These are phyloP conservation scores for Spea multiplicata DNA, from an alignment of 2,113 vertebrate species.

Conservation along the genomic window DNA sequence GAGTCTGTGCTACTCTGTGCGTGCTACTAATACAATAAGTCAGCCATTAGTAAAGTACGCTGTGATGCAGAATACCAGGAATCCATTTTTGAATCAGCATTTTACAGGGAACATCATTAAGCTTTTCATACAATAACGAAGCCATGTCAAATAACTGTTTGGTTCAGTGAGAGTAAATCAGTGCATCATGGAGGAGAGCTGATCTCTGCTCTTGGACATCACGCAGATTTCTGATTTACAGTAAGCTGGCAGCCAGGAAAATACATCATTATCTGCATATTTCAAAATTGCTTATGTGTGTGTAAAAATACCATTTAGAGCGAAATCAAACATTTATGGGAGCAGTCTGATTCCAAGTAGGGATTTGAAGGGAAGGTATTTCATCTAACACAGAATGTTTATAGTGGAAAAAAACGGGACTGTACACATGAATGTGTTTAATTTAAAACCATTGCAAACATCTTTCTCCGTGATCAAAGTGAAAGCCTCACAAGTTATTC, in stretches of 20 bases:
- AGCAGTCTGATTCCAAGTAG: constrained; percentile 53
- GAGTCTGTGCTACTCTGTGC: no score
- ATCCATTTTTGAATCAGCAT: no score
- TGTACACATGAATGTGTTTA: constrained; percentile 48
- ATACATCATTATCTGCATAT: constrained; percentile 56
- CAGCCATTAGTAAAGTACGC: no score
- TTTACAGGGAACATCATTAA: neutral
- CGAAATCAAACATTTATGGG: constrained; percentile 55
- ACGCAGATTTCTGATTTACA: constrained; percentile 51
- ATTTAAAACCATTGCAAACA: constrained; percentile 52
- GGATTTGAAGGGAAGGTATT: constrained; percentile 54
- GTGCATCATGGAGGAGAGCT: constrained; percentile 45
- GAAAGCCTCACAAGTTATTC: constrained; percentile 49
- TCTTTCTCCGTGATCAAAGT: constrained; percentile 51
- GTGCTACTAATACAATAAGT: no score
- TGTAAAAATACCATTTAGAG: constrained; percentile 55
- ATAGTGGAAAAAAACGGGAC: constrained; percentile 50
- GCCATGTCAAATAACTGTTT: constrained; percentile 31
- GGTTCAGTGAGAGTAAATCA: constrained; percentile 53
- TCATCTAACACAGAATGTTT: constrained; percentile 53
- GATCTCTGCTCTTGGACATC: constrained; percentile 48
- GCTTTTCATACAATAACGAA: neutral
- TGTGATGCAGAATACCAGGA: no score
- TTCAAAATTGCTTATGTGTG: constrained; percentile 50
- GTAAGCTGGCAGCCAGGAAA: constrained; percentile 51